phyloP scores from a whole-genome alignment of 2,888 invertebrate species.

The Liodrosophila aerea region DNA sequence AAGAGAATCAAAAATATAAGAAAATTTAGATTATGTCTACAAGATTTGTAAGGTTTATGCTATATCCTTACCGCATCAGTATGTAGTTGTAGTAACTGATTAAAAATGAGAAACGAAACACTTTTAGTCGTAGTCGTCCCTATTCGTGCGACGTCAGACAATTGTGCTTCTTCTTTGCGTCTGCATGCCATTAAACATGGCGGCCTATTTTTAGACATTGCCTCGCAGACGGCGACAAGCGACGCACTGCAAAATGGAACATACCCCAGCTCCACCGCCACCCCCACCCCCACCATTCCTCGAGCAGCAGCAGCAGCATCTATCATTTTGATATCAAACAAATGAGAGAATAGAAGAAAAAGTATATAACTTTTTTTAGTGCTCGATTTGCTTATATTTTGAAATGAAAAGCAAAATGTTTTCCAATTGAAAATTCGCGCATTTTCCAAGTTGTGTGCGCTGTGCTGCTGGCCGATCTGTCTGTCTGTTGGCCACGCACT shows the following conservation, averaged over 20 bases:
- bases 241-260: slow-evolving; percentile 60
- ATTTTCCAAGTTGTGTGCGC: slow-evolving; percentile 2
- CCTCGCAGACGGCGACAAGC: slow-evolving; percentile 59
- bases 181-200: slow-evolving; percentile 76
- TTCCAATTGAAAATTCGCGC: slow-evolving; percentile 31
- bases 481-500: slow-evolving; percentile 47
- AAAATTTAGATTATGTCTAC: too few relatives aligned
- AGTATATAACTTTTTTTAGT: slow-evolving; percentile 1
- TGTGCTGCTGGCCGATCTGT: slow-evolving; percentile 33
- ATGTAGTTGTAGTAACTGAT: too few relatives aligned
- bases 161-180: slow-evolving; percentile 70
- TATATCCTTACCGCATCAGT: too few relatives aligned
- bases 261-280: slow-evolving; percentile 1
- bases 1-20: too few relatives aligned
- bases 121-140: slow-evolving; percentile 18
- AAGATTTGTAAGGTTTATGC: too few relatives aligned
- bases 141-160: slow-evolving; percentile 55
- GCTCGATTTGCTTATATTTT: slow-evolving; percentile 4
- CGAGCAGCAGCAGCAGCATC: neutral
- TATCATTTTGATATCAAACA: slow-evolving; percentile 34
- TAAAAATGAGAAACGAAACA: neutral
- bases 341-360: slow-evolving; percentile 9
- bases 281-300: too few relatives aligned
- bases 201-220: slow-evolving; percentile 65
- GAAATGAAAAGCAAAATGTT: slow-evolving; percentile 11